Percentiles rank a stretch among this genome's conserved stretches.
Evolutionary conservation across 2,113 vertebrate species (phyloP).

Genomic region (Dasyornis broadbenti): DNA sequence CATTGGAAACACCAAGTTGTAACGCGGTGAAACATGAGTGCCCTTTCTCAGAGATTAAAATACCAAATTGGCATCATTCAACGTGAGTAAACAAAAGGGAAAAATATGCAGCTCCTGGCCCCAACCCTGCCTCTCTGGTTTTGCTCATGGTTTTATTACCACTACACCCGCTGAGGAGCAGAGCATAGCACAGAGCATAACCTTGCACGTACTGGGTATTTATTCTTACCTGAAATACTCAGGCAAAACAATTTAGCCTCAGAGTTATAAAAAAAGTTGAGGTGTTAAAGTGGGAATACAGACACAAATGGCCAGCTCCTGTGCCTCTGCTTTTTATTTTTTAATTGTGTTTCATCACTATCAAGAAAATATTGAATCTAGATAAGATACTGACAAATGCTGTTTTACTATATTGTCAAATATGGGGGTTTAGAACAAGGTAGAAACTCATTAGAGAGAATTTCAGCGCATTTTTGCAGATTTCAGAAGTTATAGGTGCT

Average conservation of each 20-base stretch:
- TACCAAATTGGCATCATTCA: not conserved
- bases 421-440: not conserved
- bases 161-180: not conserved
- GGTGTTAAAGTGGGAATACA: not conserved
- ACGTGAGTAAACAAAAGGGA: not conserved
- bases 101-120: not conserved
- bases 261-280: not conserved
- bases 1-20: not conserved
- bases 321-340: not conserved
- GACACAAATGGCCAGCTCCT: not conserved
- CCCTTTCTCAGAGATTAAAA: not conserved
- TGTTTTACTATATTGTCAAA: not conserved
- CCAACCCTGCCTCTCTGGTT: not conserved
- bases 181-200: not conserved
- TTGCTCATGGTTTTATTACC: constrained; percentile 7
- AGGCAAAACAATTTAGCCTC: not conserved
- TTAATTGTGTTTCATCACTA: not conserved
- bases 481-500: constrained; percentile 12
- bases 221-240: not conserved
- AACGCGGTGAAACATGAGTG: not conserved
- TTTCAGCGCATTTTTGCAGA: constrained; percentile 5
- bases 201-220: not conserved
- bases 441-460: constrained; percentile 17
- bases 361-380: not conserved
- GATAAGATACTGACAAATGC: not conserved